Evolutionary conservation across 2,888 invertebrate species (phyloP).

Genomic region (Taenaris catops): DNA sequence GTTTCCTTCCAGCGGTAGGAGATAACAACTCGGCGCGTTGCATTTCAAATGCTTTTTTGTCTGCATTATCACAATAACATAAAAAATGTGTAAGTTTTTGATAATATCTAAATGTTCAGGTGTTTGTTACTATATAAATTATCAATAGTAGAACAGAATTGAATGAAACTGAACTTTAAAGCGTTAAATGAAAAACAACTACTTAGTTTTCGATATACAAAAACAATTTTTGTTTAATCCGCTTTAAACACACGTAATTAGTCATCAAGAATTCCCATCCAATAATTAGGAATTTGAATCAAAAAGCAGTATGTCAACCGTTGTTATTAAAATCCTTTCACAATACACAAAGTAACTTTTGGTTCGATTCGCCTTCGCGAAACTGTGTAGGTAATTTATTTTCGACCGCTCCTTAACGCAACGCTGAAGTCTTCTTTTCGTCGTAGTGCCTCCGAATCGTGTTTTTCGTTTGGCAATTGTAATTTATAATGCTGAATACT

Average conservation of each 20-base stretch:
- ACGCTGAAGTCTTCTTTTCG: constrained; percentile 18
- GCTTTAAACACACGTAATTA: too few species aligned
- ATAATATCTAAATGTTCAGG: too few species aligned
- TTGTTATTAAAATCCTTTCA: constrained; percentile 2
- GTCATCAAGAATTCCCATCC: background rate
- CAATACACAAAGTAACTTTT: constrained; percentile 6
- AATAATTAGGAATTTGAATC: constrained; percentile 3
- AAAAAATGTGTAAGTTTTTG: too few species aligned
- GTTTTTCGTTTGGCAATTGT: constrained; percentile 33
- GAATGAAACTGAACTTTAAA: too few species aligned
- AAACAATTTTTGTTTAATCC: too few species aligned
- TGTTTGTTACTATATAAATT: too few species aligned
- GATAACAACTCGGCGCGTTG: constrained; percentile 6
- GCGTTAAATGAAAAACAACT: too few species aligned
- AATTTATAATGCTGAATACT: constrained; percentile 35
- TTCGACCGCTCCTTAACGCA: constrained; percentile 19
- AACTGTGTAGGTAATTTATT: constrained; percentile 14
- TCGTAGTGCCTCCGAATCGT: constrained; percentile 22
- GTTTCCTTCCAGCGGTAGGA: background rate
- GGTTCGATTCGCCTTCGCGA: constrained; percentile 8
- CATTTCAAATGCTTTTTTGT: constrained; percentile 4
- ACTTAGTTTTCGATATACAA: too few species aligned
- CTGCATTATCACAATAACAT: too few species aligned
- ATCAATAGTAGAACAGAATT: too few species aligned
- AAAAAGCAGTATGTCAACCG: background rate